Base-by-base conservation (phyloP, 2,113 vertebrate species). In the Carettochelys insculpta region DNA sequence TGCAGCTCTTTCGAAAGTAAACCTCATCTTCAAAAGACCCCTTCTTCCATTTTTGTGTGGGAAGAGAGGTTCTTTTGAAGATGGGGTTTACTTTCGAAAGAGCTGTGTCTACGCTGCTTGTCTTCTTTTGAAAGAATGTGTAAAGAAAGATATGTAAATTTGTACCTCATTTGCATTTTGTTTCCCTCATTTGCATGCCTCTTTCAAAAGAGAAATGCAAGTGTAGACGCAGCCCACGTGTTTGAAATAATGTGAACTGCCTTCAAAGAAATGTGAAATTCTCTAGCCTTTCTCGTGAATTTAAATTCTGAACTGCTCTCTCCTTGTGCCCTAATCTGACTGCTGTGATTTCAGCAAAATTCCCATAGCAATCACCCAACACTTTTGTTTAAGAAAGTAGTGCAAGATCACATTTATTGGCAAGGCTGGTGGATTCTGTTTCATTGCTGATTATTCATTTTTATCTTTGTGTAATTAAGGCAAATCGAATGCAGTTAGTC, bases 361-460 rank as follows among this genome's bases (percentile, higher is more conserved):
- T 73, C 24, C 24, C 24, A 47, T 29, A 25, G 82, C 27, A 58
- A 31, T 38, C 0, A 4, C 41, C 3, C 0, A 12, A 0, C 2
- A 61, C 41, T n/a, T 54, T 29, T 65, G 88, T 76, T 77, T 45
- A 52, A 24, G 88, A 56, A 53, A 3, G 0, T 1, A 1, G 20
- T 0, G 2, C 2, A 77, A 45, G 31, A 10, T 41, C 0, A 0
- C 56, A 8, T 38, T 13, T 8, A 0, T 0, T 5, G 48, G 82
- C 78, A 58, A 10, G 71, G 51, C 83, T 51, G 43, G 71, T 73
- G 68, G 53, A 56, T 77, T 53, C 29, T 47, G 51, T 47, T 84
- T 76, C 45, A 5, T 47, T 48, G 38, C 45, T 48, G 73, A 51
- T 77, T 79, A 84, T 84, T 75, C 3, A 0, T 48, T 65, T 86